A percentile compares a stretch with the other conserved stretches of the same genome.
Conservation (phyloP, 2,797 vertebrate genomes). For the Lithobates pipiens region DNA sequence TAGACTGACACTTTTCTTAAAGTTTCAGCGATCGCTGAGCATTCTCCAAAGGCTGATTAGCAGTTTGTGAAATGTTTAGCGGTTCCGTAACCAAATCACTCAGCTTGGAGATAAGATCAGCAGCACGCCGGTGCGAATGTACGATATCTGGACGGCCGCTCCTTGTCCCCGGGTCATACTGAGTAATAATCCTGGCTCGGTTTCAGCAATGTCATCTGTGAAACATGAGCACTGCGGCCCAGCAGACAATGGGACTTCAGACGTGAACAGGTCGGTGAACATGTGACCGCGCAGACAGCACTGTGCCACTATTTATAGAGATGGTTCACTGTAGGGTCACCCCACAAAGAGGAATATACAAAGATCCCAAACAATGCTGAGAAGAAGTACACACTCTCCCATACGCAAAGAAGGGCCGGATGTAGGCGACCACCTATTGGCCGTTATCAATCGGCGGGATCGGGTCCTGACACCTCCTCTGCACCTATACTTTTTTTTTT, state of each 20-base stretch:
- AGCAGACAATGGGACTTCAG: constrained; percentile 42
- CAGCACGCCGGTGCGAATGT: neutral
- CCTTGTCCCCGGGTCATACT: constrained; percentile 27
- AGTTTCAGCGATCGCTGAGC: neutral
- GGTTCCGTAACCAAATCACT: neutral
- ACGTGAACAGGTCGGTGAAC: neutral
- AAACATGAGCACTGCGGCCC: constrained; percentile 7
- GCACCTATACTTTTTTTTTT: too few species aligned
- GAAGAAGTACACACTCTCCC: neutral
- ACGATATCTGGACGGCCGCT: neutral
- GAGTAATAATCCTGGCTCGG: constrained; percentile 15
- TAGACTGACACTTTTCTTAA: too few species aligned
- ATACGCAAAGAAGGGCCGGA: neutral
- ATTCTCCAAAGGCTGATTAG: neutral
- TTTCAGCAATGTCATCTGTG: constrained; percentile 44
- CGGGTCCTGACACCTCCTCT: neutral
- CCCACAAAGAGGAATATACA: neutral
- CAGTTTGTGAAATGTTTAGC: neutral
- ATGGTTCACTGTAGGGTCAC: neutral
- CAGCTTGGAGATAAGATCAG: neutral
- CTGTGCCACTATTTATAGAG: constrained; percentile 38
- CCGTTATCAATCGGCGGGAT: neutral
- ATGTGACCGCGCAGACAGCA: constrained; percentile 17
- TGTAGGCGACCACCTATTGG: neutral
- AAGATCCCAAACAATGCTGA: constrained; percentile 1